These are phyloP conservation scores for mouse (Mus musculus) DNA, from an alignment of 2,113 vertebrate species.

Conservation along the genomic window DNA sequence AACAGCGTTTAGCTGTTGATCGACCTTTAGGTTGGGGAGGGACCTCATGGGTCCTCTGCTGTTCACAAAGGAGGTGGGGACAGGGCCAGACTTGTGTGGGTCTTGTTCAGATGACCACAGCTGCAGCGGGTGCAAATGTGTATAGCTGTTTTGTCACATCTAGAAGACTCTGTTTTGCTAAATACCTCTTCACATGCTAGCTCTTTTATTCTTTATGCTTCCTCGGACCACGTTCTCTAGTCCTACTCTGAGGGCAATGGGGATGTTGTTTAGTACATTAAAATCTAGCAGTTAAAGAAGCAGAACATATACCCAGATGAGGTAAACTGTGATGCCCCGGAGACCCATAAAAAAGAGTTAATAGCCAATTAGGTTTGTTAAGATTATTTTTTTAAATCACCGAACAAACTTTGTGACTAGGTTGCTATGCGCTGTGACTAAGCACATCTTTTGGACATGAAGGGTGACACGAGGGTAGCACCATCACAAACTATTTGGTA, in stretches of 20 bases:
- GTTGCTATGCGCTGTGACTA: conserved; percentile 40
- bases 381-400: conserved; percentile 61
- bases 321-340: conserved; percentile 25
- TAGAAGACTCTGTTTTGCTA: neutral
- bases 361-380: conserved; percentile 49
- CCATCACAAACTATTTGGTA: conserved; percentile 67
- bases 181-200: neutral
- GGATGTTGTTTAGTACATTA: neutral
- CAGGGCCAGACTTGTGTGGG: neutral
- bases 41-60: neutral
- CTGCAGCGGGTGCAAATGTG: too few relatives aligned
- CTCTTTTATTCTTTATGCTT: too few relatives aligned
- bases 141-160: neutral
- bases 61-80: neutral
- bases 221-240: neutral
- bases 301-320: neutral
- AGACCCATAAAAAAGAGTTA: conserved; percentile 11
- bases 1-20: neutral
- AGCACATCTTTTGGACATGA: neutral
- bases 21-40: neutral
- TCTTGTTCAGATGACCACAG: neutral
- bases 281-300: conserved; percentile 43
- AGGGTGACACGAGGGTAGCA: conserved; percentile 41
- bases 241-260: neutral
- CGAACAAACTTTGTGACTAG: conserved; percentile 44